Conservation (phyloP, 2,113 vertebrate genomes). For the Brevimyrus niger region DNA sequence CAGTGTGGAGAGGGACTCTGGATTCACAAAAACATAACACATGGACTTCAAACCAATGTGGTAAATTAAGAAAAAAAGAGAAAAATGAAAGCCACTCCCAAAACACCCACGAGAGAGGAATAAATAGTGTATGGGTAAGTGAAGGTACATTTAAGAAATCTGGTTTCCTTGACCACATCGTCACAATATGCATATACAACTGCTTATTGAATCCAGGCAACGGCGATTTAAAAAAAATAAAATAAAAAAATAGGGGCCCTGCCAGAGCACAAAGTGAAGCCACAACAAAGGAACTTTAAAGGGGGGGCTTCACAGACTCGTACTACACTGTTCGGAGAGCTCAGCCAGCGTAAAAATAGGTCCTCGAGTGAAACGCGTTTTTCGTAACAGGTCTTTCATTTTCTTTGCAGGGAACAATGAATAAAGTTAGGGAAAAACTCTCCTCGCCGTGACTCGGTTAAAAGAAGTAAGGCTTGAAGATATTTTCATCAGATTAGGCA, state of each 20-base stretch:
- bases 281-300: slow-evolving; percentile 78
- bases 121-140: slow-evolving; percentile 66
- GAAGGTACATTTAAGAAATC: slow-evolving; percentile 78
- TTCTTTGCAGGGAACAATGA: slow-evolving; percentile 26
- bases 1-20: slow-evolving; percentile 31
- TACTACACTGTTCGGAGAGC: slow-evolving; percentile 59
- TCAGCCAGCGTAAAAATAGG: slow-evolving; percentile 66
- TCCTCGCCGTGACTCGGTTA: slow-evolving; percentile 1
- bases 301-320: slow-evolving; percentile 60
- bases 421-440: slow-evolving; percentile 20
- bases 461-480: slow-evolving; percentile 16
- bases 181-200: slow-evolving; percentile 87
- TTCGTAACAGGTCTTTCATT: slow-evolving; percentile 19
- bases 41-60: slow-evolving; percentile 41
- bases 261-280: slow-evolving; percentile 70
- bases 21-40: slow-evolving; percentile 39
- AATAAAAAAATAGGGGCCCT: slow-evolving; percentile 70
- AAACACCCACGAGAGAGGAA: slow-evolving; percentile 46
- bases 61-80: slow-evolving; percentile 32
- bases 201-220: slow-evolving; percentile 89
- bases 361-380: slow-evolving; percentile 30
- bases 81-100: slow-evolving; percentile 48
- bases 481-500: not conserved
- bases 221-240: slow-evolving; percentile 50
- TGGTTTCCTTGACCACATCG: slow-evolving; percentile 86